phyloP scores from a whole-genome alignment of 2,113 vertebrate species.

The Dolichotis patagonum region DNA sequence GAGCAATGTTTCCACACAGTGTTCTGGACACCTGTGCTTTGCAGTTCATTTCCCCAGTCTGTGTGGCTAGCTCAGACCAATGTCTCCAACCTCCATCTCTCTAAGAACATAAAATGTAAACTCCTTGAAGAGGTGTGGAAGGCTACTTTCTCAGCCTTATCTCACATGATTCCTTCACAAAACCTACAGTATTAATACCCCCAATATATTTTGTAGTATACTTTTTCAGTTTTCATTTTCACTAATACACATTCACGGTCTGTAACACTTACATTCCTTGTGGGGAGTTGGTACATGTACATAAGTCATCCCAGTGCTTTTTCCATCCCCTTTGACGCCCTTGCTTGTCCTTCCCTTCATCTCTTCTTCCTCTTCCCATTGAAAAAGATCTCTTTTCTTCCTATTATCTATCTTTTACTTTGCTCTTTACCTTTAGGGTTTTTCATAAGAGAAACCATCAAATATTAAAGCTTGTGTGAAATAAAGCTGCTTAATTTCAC shows the following conservation, averaged over 20 bases:
- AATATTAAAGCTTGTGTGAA: background rate
- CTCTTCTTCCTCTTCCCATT: background rate
- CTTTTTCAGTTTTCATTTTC: background rate
- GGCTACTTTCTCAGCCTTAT: background rate
- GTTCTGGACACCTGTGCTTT: background rate
- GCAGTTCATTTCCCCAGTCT: too few species aligned
- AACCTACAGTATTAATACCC: too few species aligned
- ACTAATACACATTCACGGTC: background rate
- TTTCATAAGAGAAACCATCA: background rate
- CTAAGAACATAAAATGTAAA: background rate
- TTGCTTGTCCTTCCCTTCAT: background rate
- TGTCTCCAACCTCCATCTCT: background rate
- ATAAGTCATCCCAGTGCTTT: background rate
- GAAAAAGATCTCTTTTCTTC: background rate
- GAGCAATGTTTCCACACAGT: background rate
- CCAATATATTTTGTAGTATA: too few species aligned
- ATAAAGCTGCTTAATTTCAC: background rate
- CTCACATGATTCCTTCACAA: too few species aligned
- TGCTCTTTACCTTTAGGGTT: background rate
- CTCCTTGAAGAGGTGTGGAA: background rate
- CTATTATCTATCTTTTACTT: background rate
- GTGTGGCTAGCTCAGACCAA: background rate
- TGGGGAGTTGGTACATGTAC: background rate
- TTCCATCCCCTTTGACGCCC: background rate
- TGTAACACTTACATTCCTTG: too few species aligned